Base-by-base conservation (phyloP, 1,140 invertebrate genomes). In the Bombus vancouverensis region DNA sequence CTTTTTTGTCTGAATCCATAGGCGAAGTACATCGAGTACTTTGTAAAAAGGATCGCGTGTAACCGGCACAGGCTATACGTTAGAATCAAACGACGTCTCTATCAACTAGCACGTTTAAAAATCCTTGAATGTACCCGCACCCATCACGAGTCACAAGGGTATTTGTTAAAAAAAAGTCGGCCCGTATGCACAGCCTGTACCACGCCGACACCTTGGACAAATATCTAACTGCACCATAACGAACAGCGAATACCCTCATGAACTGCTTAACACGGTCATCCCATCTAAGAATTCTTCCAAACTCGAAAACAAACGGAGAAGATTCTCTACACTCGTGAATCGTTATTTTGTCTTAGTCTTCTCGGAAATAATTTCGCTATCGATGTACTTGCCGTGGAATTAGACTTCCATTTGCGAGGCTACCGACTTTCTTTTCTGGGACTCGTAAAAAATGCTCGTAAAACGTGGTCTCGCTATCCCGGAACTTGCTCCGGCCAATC, bases 51-150 rank as follows among this genome's bases (percentile, higher is more conserved):
- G 12, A 18, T 59, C 32, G 25, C 28, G 22, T 28, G 72, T 47
- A 53, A 47, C 42, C 71, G 32, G 25, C n/a, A 28, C 37, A n/a
- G 28, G n/a, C n/a, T 37, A n/a, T 42, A 15, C 22, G 25, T 34
- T n/a, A 32, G 22, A 77, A 57, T 53, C 44, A 34, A 62, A 86
- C 53, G 53, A 81, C 88, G 77, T 83, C 59, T 87, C 62, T 77
- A 59, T 83, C 76, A 68, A 65, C 37, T 68, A 15, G 15, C 15
- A 15, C n/a, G 22, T 76, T 74, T 76, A 89, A 68, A 89, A 89
- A 75, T 83, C 59, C 9, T 22, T 92, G 86, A 94, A 93, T 94
- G 86, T 83, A 85, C 93, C 93, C 93, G 91, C 91, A 94, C 80
- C 74, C 53, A 81, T 66, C n/a, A 59, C 39, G 32, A 57, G 68